Base-by-base conservation (phyloP, 2,113 vertebrate species). In the Dascyllus trimaculatus region DNA sequence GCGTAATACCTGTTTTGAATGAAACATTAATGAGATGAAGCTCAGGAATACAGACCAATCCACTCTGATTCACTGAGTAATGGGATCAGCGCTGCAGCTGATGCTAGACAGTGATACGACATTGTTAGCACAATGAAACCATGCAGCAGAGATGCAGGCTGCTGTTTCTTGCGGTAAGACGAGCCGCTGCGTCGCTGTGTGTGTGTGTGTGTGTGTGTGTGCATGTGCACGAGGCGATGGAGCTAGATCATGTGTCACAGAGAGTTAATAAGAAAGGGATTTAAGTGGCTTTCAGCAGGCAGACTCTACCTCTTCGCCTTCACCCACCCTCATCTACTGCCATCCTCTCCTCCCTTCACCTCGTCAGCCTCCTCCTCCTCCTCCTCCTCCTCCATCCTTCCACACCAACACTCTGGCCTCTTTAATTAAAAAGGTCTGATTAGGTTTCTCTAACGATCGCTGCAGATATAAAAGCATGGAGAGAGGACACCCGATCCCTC, bases 241-340 rank as follows among this genome's bases (percentile, higher is more conserved):
- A 48, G 80, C 63, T 67, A 29, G 89, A 87, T 91, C 87, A 65
- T 71, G 70, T 91, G 75, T 89, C 84, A 73, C 75, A 40, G 79
- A 56, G 81, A 89, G 78, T 88, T 93, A 91, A 93, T 93, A 91
- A 92, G 86, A 94, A 90, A 90, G 73, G 90, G 90, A 92, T 93
- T 91, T 84, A 84, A 89, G 81, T 77, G 84, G 63, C 82, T 88
- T 82, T 86, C 78, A 58, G 71, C 17, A 21, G 69, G 58, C 72
- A 60, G 77, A 57, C 80, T 32, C 48, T 14, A 62, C 78, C 66
- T 72, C 82, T 62, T 46, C 25, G 45, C 38, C 80, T 71, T 62
- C 53, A 53, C 69, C 65, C 75, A 48, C 46, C 59, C 60, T 76
- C 51, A 43, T 63, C 61, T 17, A n/a, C 71, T 32, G 24, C 60